Conservation (phyloP, 1,140 invertebrate genomes). For the Chrysoperla carnea region DNA sequence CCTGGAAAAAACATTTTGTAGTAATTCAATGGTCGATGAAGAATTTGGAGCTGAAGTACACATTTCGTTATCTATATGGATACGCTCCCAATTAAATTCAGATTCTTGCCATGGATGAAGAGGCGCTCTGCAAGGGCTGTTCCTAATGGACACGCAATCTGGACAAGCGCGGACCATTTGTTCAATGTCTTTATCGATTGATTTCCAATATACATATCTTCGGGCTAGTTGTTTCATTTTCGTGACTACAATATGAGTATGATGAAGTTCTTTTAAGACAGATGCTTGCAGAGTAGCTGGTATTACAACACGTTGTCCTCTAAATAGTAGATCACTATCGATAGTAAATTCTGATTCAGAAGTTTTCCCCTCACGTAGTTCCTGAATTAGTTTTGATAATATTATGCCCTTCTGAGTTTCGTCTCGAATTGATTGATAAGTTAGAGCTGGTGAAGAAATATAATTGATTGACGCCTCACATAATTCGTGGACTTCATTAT, state of each 20-base stretch:
- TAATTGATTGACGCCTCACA: conserved; percentile 6
- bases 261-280: conserved; percentile 5
- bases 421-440: conserved; percentile 12
- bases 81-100: too few species aligned
- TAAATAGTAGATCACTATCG: conserved; percentile 4
- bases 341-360: conserved; percentile 3
- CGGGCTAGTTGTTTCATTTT: conserved; percentile 15
- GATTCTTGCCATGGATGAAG: too few species aligned
- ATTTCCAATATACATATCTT: conserved; percentile 11
- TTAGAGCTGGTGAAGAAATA: conserved; percentile 10
- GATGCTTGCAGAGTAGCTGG: conserved; percentile 2
- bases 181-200: conserved; percentile 15
- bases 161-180: conserved; percentile 10
- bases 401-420: conserved; percentile 4
- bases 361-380: neutral
- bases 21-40: too few species aligned
- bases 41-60: too few species aligned
- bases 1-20: too few species aligned
- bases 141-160: too few species aligned
- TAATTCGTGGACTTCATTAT: too few species aligned
- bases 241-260: conserved; percentile 11
- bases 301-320: conserved; percentile 4
- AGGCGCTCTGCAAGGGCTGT: too few species aligned
- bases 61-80: too few species aligned
- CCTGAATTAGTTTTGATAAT: conserved; percentile 10